Evolutionary conservation across 2,888 invertebrate genomes (phyloP), one percentile per base, ranked within the genome.

Genomic region (Iselma pallidipennis): DNA sequence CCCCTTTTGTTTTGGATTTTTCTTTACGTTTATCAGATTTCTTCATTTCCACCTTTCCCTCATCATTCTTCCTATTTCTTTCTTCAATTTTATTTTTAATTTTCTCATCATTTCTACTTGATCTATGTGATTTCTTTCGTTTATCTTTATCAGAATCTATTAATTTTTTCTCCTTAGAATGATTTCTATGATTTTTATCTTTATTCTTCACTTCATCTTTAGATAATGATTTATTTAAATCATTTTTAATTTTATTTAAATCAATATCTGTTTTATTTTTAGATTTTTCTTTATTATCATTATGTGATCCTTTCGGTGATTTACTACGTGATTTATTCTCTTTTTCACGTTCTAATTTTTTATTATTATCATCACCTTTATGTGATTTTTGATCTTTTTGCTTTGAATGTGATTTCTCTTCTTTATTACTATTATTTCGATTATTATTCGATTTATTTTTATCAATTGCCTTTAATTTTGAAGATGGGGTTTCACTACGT

Each of bases 151-250:
- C 50, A 12, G 10, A 23, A 10, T 21, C 21, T 4, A 31, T 12
- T n/a, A 16, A n/a, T 54, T 25, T 37, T 42, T 51, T 57, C 19
- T 57, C 57, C 33, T 57, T 57, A 7, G 51, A 57, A 42, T 51
- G 57, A 57, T 51, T 28, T 5, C 50, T 19, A 2, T 19, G 4
- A 10, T 49, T 37, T 25, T 57, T 50, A 26, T 55, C 29, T 12
- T 33, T 26, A 33, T 49, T 56, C 12, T 49, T 42, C 19, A 42
- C 1, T 42, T 19, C 6, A 16, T 21, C n/a, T 37, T 26, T 54
- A 12, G 37, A 4, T 33, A 10, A 14, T 25, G 29, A 23, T 31
- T 26, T 31, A 25, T 56, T 37, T 14, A 21, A 25, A 49, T 14
- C 23, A 42, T 57, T 42, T 4, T 21, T 16, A 28, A 28, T 28